Evolutionary conservation across 2,888 invertebrate species (phyloP).

Genomic region (Lysandra bellargus): DNA sequence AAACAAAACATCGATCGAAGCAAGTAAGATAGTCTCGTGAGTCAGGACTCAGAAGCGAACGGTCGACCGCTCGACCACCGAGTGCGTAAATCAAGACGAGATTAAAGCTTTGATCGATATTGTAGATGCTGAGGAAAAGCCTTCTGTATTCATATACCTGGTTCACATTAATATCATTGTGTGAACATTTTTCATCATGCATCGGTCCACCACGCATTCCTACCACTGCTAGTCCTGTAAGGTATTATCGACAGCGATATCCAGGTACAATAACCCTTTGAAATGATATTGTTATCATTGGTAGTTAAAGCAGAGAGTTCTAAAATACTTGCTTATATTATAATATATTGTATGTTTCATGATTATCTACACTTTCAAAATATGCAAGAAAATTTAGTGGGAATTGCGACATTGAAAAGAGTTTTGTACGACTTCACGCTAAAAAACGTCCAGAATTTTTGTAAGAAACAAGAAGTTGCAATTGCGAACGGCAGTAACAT

Average conservation of each 20-base stretch:
- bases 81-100: constrained; percentile 44
- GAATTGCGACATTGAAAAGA: background rate
- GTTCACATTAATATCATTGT: background rate
- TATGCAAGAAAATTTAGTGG: background rate
- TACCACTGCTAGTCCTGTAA: too few relatives aligned
- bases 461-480: constrained; percentile 48
- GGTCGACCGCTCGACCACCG: constrained; percentile 34
- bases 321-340: too few relatives aligned
- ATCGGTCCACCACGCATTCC: too few relatives aligned
- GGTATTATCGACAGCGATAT: too few relatives aligned
- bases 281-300: too few relatives aligned
- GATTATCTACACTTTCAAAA: background rate
- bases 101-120: background rate
- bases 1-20: background rate
- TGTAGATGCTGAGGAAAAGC: background rate
- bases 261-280: too few relatives aligned
- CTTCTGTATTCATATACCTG: background rate
- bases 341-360: too few relatives aligned
- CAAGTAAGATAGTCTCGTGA: constrained; percentile 20
- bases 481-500: constrained; percentile 51
- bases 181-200: too few relatives aligned
- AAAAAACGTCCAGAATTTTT: constrained; percentile 36
- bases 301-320: too few relatives aligned
- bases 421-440: constrained; percentile 28
- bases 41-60: constrained; percentile 31